A percentile compares a stretch with the other conserved stretches of the same genome.
These are phyloP conservation scores for Drosophila melanocephala DNA, from an alignment of 2,888 invertebrate species.

Conservation along the genomic window DNA sequence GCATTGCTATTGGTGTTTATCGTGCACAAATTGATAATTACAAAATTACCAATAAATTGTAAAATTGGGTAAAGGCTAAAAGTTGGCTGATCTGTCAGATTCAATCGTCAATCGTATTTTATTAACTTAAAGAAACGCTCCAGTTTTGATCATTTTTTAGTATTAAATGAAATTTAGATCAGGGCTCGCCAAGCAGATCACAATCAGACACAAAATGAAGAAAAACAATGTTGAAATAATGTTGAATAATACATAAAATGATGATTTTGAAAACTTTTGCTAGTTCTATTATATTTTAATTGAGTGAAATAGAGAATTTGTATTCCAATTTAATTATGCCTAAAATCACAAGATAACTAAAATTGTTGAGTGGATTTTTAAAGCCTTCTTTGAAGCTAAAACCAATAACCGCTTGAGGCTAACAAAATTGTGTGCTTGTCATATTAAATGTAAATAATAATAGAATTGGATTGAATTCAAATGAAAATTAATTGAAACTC, in stretches of 20 bases:
- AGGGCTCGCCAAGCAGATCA: background rate
- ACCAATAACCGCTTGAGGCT: background rate
- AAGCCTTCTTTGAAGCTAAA: background rate
- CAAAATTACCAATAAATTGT: background rate
- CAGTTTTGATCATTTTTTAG: background rate
- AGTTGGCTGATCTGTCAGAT: background rate
- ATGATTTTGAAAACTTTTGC: background rate
- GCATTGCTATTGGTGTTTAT: background rate
- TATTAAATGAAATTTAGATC: background rate
- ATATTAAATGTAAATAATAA: background rate
- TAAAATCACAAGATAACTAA: background rate
- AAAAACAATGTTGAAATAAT: background rate
- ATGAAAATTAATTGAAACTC: slow-evolving; percentile 1
- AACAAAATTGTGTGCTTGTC: background rate
- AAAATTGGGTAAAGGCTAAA: too few relatives aligned
- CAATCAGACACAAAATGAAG: background rate
- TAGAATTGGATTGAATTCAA: background rate
- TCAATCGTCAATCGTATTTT: background rate
- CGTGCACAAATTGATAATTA: background rate
- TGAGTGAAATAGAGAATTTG: background rate
- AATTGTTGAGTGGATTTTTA: background rate
- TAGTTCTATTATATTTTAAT: background rate
- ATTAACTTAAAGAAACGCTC: background rate
- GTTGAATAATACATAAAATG: background rate
- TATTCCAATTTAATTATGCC: background rate